Conservation (phyloP, 2,797 vertebrate species). For the Muraenolepis orangiensis region DNA sequence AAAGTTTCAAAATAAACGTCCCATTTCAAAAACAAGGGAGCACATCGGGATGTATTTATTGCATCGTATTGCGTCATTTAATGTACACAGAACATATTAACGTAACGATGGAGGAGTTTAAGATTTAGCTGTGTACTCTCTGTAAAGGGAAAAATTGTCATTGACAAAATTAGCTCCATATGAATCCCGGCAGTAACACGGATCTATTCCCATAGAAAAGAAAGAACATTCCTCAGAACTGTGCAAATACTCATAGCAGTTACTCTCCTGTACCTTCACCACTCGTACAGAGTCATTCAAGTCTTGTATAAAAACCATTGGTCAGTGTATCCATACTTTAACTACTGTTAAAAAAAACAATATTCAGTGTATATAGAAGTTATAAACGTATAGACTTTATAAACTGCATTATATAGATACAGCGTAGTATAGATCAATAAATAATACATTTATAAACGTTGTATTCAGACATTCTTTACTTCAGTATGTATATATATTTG, state of each 20-base stretch:
- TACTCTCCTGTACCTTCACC: background rate
- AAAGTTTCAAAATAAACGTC: conserved; percentile 36
- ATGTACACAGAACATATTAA: background rate
- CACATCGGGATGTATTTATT: conserved; percentile 11
- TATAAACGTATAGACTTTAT: background rate
- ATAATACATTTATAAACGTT: background rate
- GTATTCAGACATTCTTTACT: background rate
- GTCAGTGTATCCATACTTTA: background rate
- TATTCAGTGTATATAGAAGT: background rate
- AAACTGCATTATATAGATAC: background rate
- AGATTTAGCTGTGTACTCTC: background rate
- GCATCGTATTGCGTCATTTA: background rate
- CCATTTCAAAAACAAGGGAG: background rate
- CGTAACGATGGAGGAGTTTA: background rate
- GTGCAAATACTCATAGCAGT: background rate
- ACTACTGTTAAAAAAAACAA: conserved; percentile 1
- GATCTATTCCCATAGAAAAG: background rate
- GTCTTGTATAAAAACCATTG: background rate
- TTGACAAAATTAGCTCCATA: background rate
- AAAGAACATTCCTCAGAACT: background rate
- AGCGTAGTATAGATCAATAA: background rate
- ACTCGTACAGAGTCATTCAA: background rate
- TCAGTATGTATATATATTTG: background rate
- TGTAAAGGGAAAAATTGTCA: background rate
- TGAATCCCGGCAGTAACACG: background rate